Percentiles rank a stretch among this genome's conserved stretches.
These are phyloP conservation scores for Limnephilus rhombicus DNA, from an alignment of 2,888 invertebrate genomes.

Conservation along the genomic window DNA sequence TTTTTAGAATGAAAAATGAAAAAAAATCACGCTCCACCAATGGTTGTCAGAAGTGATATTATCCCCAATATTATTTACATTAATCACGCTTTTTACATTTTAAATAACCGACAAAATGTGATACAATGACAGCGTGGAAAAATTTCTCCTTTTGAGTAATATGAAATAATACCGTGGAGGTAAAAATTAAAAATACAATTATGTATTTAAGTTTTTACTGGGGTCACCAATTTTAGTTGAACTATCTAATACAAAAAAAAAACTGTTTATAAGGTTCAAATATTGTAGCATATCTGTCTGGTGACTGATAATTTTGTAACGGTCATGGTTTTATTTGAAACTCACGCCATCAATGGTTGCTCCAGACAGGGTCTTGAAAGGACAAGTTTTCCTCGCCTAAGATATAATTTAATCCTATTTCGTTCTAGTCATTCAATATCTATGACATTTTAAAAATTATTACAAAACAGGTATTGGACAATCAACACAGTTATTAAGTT, in stretches of 20 bases:
- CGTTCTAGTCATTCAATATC: too few relatives aligned
- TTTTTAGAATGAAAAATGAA: too few relatives aligned
- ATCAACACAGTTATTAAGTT: too few relatives aligned
- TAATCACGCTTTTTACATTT: neutral
- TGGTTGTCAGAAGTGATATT: neutral
- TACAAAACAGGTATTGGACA: too few relatives aligned
- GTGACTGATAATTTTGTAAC: neutral
- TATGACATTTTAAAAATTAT: too few relatives aligned
- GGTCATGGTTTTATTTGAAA: neutral
- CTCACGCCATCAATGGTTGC: neutral
- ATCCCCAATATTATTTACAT: neutral
- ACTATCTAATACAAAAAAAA: neutral
- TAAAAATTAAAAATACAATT: neutral
- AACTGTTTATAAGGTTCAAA: neutral
- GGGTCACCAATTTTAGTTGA: neutral
- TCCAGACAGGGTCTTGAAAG: neutral
- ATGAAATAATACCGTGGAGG: neutral
- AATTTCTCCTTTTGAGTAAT: neutral
- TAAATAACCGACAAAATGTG: neutral
- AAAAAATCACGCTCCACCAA: neutral
- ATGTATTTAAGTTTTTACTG: neutral
- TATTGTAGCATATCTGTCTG: neutral
- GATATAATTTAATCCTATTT: neutral
- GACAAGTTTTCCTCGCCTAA: neutral
- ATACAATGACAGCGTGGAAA: neutral